phyloP scores from a whole-genome alignment of 2,797 vertebrate genomes.

The Anableps anableps region DNA sequence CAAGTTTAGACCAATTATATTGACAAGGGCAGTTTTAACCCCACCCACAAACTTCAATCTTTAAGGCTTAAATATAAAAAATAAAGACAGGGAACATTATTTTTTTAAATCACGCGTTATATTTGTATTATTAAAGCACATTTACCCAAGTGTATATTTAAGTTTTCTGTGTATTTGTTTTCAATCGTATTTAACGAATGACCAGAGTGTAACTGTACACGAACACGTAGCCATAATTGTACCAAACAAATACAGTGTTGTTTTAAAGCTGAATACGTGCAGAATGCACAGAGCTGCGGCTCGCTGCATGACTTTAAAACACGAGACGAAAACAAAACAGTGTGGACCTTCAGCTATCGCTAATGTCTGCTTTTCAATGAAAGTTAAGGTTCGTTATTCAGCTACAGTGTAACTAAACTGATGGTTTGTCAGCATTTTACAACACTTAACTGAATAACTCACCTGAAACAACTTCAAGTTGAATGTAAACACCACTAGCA shows the following conservation, averaged over 20 bases:
- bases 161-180: background rate
- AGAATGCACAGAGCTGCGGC: background rate
- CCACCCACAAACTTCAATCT: background rate
- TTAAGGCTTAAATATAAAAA: background rate
- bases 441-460: background rate
- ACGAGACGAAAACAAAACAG: background rate
- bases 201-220: background rate
- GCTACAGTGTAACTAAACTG: background rate
- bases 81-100: background rate
- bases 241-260: background rate
- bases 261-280: background rate
- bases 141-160: background rate
- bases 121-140: background rate
- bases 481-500: no score
- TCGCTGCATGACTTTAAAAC: background rate
- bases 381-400: background rate
- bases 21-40: background rate
- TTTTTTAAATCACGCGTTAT: background rate
- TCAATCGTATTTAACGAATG: background rate
- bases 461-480: no score
- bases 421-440: background rate
- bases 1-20: background rate
- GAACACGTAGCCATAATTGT: no score
- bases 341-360: background rate
- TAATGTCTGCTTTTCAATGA: background rate